Evolutionary conservation across 1,140 invertebrate species (phyloP), one percentile per base, ranked within the genome.

Genomic region (Bemisia tabaci): DNA sequence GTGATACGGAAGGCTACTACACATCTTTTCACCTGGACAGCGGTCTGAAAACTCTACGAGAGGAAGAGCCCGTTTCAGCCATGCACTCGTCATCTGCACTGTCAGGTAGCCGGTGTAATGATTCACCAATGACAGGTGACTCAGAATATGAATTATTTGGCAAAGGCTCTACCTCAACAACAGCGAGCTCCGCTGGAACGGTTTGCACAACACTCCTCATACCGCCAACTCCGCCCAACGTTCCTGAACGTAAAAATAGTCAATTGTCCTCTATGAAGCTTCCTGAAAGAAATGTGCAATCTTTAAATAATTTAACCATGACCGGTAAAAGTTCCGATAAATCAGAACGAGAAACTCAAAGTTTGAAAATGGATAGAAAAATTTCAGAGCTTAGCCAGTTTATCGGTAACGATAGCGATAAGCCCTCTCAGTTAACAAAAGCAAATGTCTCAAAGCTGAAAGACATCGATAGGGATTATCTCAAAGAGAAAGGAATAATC

Each of bases 21-120:
- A 97, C 95, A 0, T 96, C 93, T 12, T 97, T 97, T 80, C 93
- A 97, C 75, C 87, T 94, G 81, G 95, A 97, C 77, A 95, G 92
- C 65, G 95, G 94, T 1, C 76, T 97, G 60, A 92, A 93, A 75
- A 91, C 88, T 0, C 76, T 90, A 21, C 87, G 88, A 75, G 89
- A 91, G 76, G 89, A 92, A 77, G 90, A 90, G 74, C 84, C 84
- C 0, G 78, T 82, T 63, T 84, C 83, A 2, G 84, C 85, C 2
- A 72, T 87, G 71, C 85, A 86, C 73, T 81, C 81, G 22, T 84
- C 82, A 27, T 82, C 79, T 59, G 82, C 82, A 27, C 78, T 87
- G 68, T 79, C 79, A 2, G 80, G 76, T 11, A 72, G n/a, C 75
- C 79, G 73, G 12, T 62, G 81, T 78, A 72, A 78, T 79, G 74